These are phyloP conservation scores for Mesorhabditis spiculigera DNA, from an alignment of 2,888 invertebrate genomes.

Conservation along the genomic window DNA sequence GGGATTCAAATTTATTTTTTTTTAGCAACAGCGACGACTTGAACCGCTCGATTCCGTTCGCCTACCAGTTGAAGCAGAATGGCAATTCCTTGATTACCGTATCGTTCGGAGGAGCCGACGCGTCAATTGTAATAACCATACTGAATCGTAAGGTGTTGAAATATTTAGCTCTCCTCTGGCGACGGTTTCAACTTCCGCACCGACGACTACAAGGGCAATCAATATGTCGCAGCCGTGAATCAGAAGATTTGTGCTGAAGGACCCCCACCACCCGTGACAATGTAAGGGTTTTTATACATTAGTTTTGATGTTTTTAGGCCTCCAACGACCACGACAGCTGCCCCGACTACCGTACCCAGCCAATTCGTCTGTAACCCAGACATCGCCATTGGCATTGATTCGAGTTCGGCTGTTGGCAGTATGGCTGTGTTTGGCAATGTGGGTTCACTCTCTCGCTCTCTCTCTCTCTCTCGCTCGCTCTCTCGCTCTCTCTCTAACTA, in stretches of 20 bases:
- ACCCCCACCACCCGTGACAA: not conserved
- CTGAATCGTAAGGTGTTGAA: not conserved
- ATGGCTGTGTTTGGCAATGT: slow-evolving; percentile 3
- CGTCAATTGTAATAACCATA: not conserved
- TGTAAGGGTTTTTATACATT: not conserved
- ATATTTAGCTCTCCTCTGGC: slow-evolving; percentile 6
- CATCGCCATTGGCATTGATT: slow-evolving; percentile 13
- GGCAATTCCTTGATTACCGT: not conserved
- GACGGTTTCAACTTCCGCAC: not conserved
- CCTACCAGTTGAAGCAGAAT: not conserved
- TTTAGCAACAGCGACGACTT: not conserved
- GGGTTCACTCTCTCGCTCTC: not conserved
- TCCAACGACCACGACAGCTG: not conserved
- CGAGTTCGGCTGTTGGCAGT: slow-evolving; percentile 8
- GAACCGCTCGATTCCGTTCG: not conserved
- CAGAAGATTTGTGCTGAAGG: not conserved
- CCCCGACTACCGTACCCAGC: not conserved
- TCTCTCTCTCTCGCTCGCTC: too few species aligned
- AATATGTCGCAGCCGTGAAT: not conserved
- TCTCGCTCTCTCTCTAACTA: too few species aligned
- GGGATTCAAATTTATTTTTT: not conserved
- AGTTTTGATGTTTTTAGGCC: not conserved
- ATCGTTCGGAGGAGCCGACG: not conserved
- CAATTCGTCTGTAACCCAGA: slow-evolving; percentile 13
- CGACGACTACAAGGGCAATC: not conserved